Evolutionary conservation across 2,888 invertebrate species (phyloP), one percentile per base, ranked within the genome.

Genomic region (Steinernema hermaphroditum): DNA sequence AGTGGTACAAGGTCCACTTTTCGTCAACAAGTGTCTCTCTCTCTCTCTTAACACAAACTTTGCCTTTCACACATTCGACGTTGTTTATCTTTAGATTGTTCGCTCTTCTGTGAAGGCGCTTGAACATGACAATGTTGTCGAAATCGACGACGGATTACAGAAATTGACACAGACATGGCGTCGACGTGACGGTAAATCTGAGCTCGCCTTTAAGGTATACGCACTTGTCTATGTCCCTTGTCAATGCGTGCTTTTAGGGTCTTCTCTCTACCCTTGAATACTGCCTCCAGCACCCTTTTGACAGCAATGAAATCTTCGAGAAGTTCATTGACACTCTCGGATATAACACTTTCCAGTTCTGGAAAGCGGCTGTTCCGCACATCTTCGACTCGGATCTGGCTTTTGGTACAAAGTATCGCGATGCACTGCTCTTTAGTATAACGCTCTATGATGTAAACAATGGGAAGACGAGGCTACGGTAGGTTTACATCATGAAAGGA

Each of bases 371-470:
- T 27, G 81, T 83, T 14, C 83, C 83, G 6, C 78, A 80, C 72
- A 77, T 86, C 57, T 86, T 80, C 75, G 86, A 86, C 69, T 84
- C 84, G 69, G 86, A 86, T 75, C 77, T 86, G 76, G 74, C 81
- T 0, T 79, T 78, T 69, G 84, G 84, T 0, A 85, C 86, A 41
- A 84, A 83, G 49, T 86, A 81, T 69, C 76, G 86, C 24, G 86
- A 86, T 71, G 81, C 82, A 0, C 74, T 86, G 2, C 80, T 86
- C 1, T 86, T 86, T 75, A 80, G 83, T 14, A 72, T 86, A 54
- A 81, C 85, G 1, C 77, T 86, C 6, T 86, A 85, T 74, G 86
- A 86, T 72, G 85, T 86, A 68, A 86, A 86, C 76, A 82, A 80
- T 4, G 86, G 86, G 19, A 81, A 80, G 68, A 85, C 77, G 74